These are phyloP conservation scores for Leptopilina drosophilae DNA, from an alignment of 2,888 invertebrate species.

Conservation along the genomic window DNA sequence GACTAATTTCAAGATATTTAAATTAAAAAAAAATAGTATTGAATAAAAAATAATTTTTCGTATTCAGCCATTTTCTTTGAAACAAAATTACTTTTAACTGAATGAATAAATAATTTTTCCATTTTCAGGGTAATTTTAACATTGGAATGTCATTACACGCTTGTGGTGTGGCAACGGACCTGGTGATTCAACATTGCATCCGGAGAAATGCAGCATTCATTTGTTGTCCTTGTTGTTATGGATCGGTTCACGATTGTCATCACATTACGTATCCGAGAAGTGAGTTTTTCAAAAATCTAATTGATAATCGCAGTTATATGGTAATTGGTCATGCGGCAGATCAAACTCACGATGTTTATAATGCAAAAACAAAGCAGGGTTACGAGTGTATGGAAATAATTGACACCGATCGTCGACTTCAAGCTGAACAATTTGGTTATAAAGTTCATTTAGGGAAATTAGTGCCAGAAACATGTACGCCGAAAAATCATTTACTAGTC, in stretches of 20 bases:
- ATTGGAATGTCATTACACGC: slow-evolving; percentile 95
- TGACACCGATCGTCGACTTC: slow-evolving; percentile 89
- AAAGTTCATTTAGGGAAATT: slow-evolving; percentile 86
- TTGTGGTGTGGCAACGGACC: slow-evolving; percentile 95
- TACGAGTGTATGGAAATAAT: slow-evolving; percentile 92
- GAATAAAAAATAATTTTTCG: too few species aligned
- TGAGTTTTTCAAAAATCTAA: slow-evolving; percentile 78
- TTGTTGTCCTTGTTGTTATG: slow-evolving; percentile 96
- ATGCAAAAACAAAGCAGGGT: slow-evolving; percentile 86
- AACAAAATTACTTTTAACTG: too few species aligned
- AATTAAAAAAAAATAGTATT: too few species aligned
- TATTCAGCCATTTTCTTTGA: too few species aligned
- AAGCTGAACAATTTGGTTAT: slow-evolving; percentile 88
- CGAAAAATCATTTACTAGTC: slow-evolving; percentile 93
- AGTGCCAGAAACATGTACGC: slow-evolving; percentile 89
- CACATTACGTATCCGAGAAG: slow-evolving; percentile 91
- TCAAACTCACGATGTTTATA: slow-evolving; percentile 89
- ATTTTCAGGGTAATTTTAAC: slow-evolving; percentile 82
- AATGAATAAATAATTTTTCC: not conserved
- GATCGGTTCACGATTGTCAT: slow-evolving; percentile 89
- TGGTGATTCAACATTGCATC: slow-evolving; percentile 91
- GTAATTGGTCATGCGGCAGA: slow-evolving; percentile 94
- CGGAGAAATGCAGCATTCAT: slow-evolving; percentile 88
- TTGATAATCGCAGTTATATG: slow-evolving; percentile 82
- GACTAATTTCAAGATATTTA: too few species aligned